Evolutionary conservation across 2,888 invertebrate species (phyloP).

Genomic region (Caenorhabditis sinica): DNA sequence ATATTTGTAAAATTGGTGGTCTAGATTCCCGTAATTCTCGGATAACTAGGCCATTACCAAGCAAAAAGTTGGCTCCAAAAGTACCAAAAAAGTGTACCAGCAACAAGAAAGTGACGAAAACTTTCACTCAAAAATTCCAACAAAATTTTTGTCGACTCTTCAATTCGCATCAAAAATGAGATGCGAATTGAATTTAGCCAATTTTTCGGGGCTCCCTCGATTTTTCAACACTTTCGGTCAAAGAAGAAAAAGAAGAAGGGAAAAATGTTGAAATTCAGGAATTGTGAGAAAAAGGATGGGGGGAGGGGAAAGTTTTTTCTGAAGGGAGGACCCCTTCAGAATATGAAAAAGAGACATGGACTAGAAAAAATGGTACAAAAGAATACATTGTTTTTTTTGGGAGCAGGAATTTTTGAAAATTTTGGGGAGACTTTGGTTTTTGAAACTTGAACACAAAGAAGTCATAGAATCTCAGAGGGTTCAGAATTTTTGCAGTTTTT

Average conservation of each 20-base stretch:
- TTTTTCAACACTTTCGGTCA: neutral
- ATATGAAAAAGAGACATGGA: neutral
- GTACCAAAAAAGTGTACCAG: neutral
- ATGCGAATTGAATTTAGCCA: constrained; percentile 31
- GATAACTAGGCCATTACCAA: neutral
- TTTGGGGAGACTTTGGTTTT: neutral
- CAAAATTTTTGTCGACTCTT: neutral
- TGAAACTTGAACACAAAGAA: too few relatives aligned
- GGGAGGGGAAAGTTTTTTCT: neutral
- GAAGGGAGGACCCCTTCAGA: neutral
- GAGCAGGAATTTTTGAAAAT: too few relatives aligned
- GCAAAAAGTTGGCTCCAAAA: neutral
- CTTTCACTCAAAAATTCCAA: neutral
- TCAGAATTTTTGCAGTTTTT: too few relatives aligned
- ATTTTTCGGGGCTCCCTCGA: neutral
- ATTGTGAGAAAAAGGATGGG: constrained; percentile 16
- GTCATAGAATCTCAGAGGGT: too few relatives aligned
- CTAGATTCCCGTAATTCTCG: neutral
- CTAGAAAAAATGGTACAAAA: neutral
- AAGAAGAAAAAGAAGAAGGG: neutral
- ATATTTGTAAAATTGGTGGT: neutral
- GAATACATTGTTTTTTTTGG: constrained; percentile 2
- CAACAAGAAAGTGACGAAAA: neutral
- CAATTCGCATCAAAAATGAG: constrained; percentile 34
- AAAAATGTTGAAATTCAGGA: constrained; percentile 20